Conservation (phyloP, 2,888 invertebrate genomes). For the Lochmaea crataegi region DNA sequence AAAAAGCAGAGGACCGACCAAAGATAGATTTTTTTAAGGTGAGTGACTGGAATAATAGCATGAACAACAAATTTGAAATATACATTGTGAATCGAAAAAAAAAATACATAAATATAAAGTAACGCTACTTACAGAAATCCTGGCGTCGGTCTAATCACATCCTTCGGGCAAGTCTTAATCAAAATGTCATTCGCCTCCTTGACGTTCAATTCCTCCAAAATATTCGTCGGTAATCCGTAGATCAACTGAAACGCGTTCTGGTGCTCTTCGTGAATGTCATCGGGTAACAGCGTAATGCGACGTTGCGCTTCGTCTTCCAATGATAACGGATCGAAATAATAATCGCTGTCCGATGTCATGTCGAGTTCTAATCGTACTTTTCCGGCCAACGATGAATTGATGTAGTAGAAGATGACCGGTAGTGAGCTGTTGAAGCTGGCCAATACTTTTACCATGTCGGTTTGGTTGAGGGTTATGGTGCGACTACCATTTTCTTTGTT, state of each 20-base stretch:
- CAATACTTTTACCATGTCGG: conserved; percentile 79
- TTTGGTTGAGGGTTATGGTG: conserved; percentile 75
- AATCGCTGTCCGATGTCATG: conserved; percentile 70
- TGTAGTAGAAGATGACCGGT: conserved; percentile 85
- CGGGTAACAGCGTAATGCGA: conserved; percentile 82
- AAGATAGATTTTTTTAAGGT: no score
- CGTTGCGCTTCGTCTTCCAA: conserved; percentile 70
- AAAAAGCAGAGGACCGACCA: no score
- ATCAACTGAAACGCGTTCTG: conserved; percentile 74
- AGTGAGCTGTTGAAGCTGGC: conserved; percentile 81
- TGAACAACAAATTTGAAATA: neutral
- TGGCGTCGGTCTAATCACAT: conserved; percentile 46
- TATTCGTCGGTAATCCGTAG: conserved; percentile 65
- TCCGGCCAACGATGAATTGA: conserved; percentile 75
- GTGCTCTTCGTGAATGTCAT: conserved; percentile 74
- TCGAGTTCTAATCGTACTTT: conserved; percentile 77
- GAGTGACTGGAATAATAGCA: no score
- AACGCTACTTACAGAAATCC: conserved; percentile 43
- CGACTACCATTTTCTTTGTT: conserved; percentile 69
- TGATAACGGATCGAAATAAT: conserved; percentile 72
- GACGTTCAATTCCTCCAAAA: conserved; percentile 77
- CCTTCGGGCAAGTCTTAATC: conserved; percentile 73
- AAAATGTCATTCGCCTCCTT: conserved; percentile 86
- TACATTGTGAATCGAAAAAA: neutral
- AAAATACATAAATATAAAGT: no score